Evolutionary conservation across 2,797 vertebrate genomes (phyloP), one percentile per base, ranked within the genome.

Genomic region (Varecia variegata): DNA sequence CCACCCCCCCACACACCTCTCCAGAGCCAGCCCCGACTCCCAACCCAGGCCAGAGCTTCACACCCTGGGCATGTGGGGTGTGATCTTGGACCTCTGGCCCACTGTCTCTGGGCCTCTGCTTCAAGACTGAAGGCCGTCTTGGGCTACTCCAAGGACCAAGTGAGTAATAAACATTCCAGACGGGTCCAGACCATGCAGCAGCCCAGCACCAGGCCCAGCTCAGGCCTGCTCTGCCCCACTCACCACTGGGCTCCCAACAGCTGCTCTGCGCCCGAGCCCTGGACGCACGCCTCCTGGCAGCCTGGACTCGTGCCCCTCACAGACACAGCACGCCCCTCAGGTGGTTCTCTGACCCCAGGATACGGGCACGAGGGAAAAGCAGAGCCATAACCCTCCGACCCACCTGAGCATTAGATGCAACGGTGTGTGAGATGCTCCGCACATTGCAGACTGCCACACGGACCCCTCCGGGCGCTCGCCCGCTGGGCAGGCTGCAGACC

Each of bases 151-250:
- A 7, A 67, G 54, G 27, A 25, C 17, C 47, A 17, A 56, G 47
- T 35, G 27, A 60, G 70, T 14, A 47, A 68, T 7, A 43, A n/a
- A 52, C 32, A 14, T 74, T 45, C 17, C 32, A 45, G 60, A 32
- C 0, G 1, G 32, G 50, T 23, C 12, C 58, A 71, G 12, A 9
- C 5, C 12, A 2, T 3, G 20, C 0, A 0, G 43, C 21, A 27
- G 38, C 82, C 65, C 13, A 23, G 68, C 45, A 13, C 70, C 27
- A 17, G 3, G 23, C 18, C 8, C 11, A 21, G 25, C 8, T 38
- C 43, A 45, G 52, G 81, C n/a, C 60, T 7, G 86, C 25, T 45
- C n/a, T 35, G 30, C 45, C 10, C 30, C 2, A 1, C 21, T 8
- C 10, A 52, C 73, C 58, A 43, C 6, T 0, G 9, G 65, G 11